Evolutionary conservation across 2,113 vertebrate species (phyloP).

Genomic region (Formicarius rufipectus): DNA sequence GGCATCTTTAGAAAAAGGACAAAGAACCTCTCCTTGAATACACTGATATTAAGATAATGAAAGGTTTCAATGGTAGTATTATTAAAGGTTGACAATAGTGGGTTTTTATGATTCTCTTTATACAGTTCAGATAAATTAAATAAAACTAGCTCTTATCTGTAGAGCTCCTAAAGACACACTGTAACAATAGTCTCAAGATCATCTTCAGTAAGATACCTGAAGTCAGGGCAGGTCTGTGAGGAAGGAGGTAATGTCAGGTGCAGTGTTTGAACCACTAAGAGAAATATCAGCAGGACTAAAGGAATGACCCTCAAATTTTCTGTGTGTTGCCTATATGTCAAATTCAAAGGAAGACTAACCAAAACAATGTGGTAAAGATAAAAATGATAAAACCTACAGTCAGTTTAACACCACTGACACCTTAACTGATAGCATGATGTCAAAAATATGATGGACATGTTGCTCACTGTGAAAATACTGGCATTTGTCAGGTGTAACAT

Average conservation of each 20-base stretch:
- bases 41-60: constrained; percentile 63
- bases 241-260: neutral
- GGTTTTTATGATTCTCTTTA: constrained; percentile 26
- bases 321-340: neutral
- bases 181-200: constrained; percentile 13
- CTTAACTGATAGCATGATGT: neutral
- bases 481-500: neutral
- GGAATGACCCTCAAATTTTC: neutral
- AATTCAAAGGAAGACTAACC: neutral
- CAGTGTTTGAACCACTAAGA: neutral
- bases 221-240: neutral
- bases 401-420: neutral
- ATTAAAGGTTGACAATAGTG: constrained; percentile 51
- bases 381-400: neutral
- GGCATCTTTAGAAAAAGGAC: constrained; percentile 30
- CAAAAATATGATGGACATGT: neutral
- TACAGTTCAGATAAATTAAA: constrained; percentile 61
- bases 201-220: neutral
- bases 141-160: constrained; percentile 56
- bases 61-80: constrained; percentile 50
- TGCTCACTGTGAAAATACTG: neutral
- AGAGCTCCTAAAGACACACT: constrained; percentile 4
- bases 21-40: constrained; percentile 56
- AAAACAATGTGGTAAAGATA: neutral
- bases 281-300: neutral